Evolutionary conservation across 1,140 invertebrate species (phyloP), one percentile per base, ranked within the genome.

Genomic region (Thalassaphorura encarpata): DNA sequence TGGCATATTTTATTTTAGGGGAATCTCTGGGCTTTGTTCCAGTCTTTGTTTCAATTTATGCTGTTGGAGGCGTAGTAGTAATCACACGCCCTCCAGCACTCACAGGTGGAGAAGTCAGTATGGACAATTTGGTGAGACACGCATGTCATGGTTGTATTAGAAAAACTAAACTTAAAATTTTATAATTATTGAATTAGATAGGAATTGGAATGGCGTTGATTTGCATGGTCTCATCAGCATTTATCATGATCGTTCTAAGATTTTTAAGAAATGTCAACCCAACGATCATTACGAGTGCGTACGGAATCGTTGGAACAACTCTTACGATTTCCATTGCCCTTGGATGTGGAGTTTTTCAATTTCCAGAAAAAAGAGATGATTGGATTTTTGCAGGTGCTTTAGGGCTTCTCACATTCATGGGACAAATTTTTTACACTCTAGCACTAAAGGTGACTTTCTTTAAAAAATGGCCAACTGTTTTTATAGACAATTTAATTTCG

Each of bases 21-120:
- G 54, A 56, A 27, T 33, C 28, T 33, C 36, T 29, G n/a, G 54
- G 54, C 3, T 13, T 49, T 40, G 46, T 56, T 19, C 46, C 46
- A 24, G 31, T 56, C 21, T 2, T 49, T 27, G 18, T 27, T 2
- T 24, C 45, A 13, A 3, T 56, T 16, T 5, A 49, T 16, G 28
- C 54, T 6, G 2, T 49, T 3, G 6, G 2, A n/a, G 54, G 54
- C 11, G 41, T 48, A 11, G 31, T 24, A 26, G 23, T 56, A 6
- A 56, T 56, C 18, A 26, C 45, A 21, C 13, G 46, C n/a, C 54
- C 54, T 15, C 54, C 54, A 8, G 5, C 36, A 11, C 46, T 48
- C 15, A 48, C 46, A 6, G 46, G 46, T 13, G 41, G 18, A 11
- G 27, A 46, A 3, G 18, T 23, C 8, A 29, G n/a, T n/a, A 11